phyloP scores from a whole-genome alignment of 2,888 invertebrate species.

The Euplagia quadripunctaria region DNA sequence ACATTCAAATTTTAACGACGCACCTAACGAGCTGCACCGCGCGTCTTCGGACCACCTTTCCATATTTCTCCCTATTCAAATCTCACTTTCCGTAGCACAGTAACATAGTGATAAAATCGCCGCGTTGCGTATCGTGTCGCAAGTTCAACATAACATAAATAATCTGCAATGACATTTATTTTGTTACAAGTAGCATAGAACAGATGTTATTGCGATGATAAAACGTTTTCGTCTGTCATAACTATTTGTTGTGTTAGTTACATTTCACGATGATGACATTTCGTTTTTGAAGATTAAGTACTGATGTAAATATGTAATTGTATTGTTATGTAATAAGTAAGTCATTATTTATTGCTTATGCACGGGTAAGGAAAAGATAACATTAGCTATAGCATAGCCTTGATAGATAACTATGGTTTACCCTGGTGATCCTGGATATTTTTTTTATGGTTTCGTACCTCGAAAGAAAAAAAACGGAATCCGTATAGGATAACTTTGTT shows the following conservation, averaged over 20 bases:
- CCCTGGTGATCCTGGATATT: no score
- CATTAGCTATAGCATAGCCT: neutral
- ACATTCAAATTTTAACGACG: slow-evolving; percentile 77
- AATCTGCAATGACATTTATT: slow-evolving; percentile 75
- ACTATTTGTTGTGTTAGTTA: slow-evolving; percentile 63
- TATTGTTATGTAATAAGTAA: slow-evolving; percentile 24
- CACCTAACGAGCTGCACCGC: slow-evolving; percentile 61
- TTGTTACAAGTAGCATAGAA: slow-evolving; percentile 70
- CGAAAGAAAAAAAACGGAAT: no score
- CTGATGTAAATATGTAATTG: slow-evolving; percentile 25
- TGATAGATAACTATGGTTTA: no score
- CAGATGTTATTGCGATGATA: slow-evolving; percentile 75
- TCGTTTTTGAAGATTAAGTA: slow-evolving; percentile 39
- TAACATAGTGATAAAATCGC: slow-evolving; percentile 72
- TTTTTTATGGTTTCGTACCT: no score
- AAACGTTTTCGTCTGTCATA: slow-evolving; percentile 69
- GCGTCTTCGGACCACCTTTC: slow-evolving; percentile 51
- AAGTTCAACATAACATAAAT: slow-evolving; percentile 66
- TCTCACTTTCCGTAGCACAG: slow-evolving; percentile 77
- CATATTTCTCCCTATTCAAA: slow-evolving; percentile 68
- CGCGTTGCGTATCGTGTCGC: slow-evolving; percentile 66
- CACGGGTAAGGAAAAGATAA: neutral
- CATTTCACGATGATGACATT: slow-evolving; percentile 59
- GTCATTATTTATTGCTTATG: slow-evolving; percentile 16
- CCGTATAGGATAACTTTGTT: no score